Base-by-base conservation (phyloP, 1,140 invertebrate genomes). In the Platyscapa corneri region DNA sequence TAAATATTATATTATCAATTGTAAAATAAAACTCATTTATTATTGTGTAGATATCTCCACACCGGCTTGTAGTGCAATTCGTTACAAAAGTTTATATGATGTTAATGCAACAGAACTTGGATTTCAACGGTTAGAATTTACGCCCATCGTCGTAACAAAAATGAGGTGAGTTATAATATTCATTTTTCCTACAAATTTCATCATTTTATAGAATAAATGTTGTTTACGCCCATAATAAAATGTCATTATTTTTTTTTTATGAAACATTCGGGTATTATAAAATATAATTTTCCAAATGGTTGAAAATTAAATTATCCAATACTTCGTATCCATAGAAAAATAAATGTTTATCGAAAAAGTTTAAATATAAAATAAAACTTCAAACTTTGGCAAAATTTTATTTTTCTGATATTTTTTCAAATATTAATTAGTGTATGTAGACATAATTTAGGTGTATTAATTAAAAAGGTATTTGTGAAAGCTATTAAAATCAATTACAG, bases 111-210 rank as follows among this genome's bases (percentile, higher is more conserved):
- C 91, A 74, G 93, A 93, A 67, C 88, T 93, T 56, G 93, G 93
- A 76, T 92, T 93, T 76, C 84, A 84, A 37, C 90, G 91, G 67
- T 87, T 94, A 78, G 93, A 94, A 82, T 93, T 94, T 83, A 93
- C 93, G 10, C 92, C 93, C 34, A 90, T 89, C 39, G 92, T 94
- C 81, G 90, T 94, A n/a, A 92, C 92, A 30, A 94, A 93, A 90
- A 94, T 94, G 91, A 91, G 93, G 93, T 94, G 89, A 90, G 85
- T 74, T 10, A 23, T 53, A 80, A 39, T 60, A 60, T 76, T 76
- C 46, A 30, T 76, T 76, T 49, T 76, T 32, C 56, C 3, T 60
- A 27, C 3, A 20, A 67, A 14, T 67, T 34, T 20, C 32, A 32
- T 32, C 14, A 67, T 65, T 65, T 30, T 67, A 16, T 34, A 67